Base-by-base conservation (phyloP, 2,113 vertebrate genomes). In the Eulemur macaco region DNA sequence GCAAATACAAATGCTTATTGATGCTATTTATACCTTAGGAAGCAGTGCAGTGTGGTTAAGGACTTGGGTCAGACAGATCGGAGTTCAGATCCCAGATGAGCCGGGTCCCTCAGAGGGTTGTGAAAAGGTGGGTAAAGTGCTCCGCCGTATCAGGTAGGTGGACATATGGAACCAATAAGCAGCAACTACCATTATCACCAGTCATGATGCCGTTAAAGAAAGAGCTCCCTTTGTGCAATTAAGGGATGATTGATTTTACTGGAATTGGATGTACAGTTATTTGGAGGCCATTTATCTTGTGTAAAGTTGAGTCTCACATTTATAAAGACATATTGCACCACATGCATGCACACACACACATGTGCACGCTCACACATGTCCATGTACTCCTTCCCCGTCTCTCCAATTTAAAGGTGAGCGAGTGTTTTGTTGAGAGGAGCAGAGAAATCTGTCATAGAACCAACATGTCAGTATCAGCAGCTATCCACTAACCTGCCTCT, bases 201-300 rank as follows among this genome's bases (percentile, higher is more conserved):
- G 82, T 47, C 34, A 52, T n/a, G 12, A 64, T 15, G 80, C 74
- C 91, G 68, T 56, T 45, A 71, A 81, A 91, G 54, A 68, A 68
- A 68, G 52, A 93, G 66, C 52, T n/a, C 64, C 52, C 20, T 50
- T 45, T n/a, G 45, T 81, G 82, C 52, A 56, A 85, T 86, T 83
- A 68, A 78, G 95, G 80, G 76, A 83, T 54, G 83, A 84, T 45
- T 89, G 91, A 80, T 95, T 95, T 92, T 81, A 78, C 85, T 91
- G 85, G 94, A 94, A 93, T 88, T 74, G 71, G 10, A 74, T 58
- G 71, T 80, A 64, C 63, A 76, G 94, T 93, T 81, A 95, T 95
- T 91, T 80, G 86, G 85, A 39, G 83, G 54, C 42, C 95, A 94
- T 95, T 87, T 89, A 84, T 97, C 92, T 94, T 81, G 31, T 47